These are phyloP conservation scores for Vanessa atalanta DNA, from an alignment of 1,140 invertebrate genomes.

Conservation along the genomic window DNA sequence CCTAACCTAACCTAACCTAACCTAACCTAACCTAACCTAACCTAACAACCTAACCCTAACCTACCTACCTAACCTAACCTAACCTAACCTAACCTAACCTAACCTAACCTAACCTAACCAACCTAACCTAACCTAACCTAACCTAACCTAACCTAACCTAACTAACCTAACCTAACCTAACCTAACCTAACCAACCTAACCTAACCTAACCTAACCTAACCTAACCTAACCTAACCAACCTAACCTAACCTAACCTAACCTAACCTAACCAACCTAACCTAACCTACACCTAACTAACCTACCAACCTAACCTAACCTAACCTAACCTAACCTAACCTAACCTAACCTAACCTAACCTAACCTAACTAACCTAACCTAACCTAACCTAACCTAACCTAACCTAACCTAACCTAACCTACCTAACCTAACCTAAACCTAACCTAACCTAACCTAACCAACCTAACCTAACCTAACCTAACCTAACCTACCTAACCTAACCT, in stretches of 20 bases:
- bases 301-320: conserved; percentile 17
- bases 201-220: no score
- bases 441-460: conserved; percentile 17
- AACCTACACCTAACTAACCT: conserved; percentile 8
- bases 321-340: conserved; percentile 17
- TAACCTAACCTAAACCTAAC: conserved; percentile 18
- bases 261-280: conserved; percentile 9
- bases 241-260: no score
- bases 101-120: no score
- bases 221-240: conserved; percentile 11
- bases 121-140: no score
- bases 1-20: no score
- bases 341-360: conserved; percentile 18
- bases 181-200: no score
- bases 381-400: conserved; percentile 18
- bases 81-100: no score
- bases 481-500: conserved; percentile 17
- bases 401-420: conserved; percentile 17
- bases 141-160: no score
- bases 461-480: conserved; percentile 18
- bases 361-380: conserved; percentile 18
- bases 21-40: no score
- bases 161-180: no score
- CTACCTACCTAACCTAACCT: no score
- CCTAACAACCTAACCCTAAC: no score